These are phyloP conservation scores for Platalea minor DNA, from an alignment of 2,797 vertebrate species.

Conservation along the genomic window DNA sequence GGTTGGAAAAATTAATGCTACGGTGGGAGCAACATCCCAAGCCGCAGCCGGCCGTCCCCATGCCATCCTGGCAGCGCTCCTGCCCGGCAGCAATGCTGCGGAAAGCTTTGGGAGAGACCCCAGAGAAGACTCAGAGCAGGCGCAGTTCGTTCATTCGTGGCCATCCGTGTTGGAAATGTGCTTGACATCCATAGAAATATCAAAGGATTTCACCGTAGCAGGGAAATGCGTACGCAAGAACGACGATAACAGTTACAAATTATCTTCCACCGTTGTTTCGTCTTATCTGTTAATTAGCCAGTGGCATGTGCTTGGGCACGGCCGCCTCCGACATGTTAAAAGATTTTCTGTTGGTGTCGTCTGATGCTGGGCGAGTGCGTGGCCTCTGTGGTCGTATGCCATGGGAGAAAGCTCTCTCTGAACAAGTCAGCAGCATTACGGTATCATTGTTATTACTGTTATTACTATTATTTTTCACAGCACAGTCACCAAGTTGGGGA, in stretches of 20 bases:
- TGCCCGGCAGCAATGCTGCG: rapidly evolving
- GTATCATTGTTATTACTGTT: background rate
- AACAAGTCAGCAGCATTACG: background rate
- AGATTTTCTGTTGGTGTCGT: background rate
- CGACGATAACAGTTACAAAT: rapidly evolving
- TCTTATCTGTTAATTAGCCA: background rate
- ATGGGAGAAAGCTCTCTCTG: background rate
- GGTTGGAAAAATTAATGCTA: background rate
- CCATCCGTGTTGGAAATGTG: rapidly evolving
- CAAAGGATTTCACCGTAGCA: background rate
- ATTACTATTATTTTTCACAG: background rate
- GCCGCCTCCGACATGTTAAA: rapidly evolving
- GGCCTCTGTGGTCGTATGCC: rapidly evolving
- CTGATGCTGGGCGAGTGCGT: rapidly evolving
- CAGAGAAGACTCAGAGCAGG: rapidly evolving
- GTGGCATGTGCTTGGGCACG: background rate
- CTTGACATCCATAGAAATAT: background rate
- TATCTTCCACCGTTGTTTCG: rapidly evolving
- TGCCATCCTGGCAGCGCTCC: background rate
- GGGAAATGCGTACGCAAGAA: rapidly evolving
- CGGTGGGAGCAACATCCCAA: background rate
- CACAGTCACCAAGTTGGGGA: rapidly evolving
- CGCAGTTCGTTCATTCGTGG: rapidly evolving
- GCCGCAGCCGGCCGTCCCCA: rapidly evolving
- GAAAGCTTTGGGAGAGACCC: background rate